Evolutionary conservation across 2,797 vertebrate species (phyloP).

Genomic region (Zonotrichia albicollis): DNA sequence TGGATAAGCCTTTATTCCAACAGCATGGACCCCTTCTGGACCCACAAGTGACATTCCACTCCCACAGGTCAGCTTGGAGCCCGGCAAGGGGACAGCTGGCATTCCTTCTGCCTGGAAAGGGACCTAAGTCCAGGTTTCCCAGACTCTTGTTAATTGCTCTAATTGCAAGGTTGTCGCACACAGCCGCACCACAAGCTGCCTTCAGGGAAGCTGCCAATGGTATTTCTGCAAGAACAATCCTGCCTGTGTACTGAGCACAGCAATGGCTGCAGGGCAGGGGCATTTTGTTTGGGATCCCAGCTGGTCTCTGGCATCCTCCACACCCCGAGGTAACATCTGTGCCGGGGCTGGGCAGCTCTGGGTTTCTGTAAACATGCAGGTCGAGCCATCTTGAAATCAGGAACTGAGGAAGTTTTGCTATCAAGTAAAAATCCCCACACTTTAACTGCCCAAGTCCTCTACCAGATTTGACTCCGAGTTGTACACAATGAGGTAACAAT

Average conservation of each 20-base stretch:
- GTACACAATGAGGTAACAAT: not conserved
- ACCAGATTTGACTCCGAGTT: not conserved
- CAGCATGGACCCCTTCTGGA: accelerated
- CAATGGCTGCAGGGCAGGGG: not conserved
- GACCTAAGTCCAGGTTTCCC: not conserved
- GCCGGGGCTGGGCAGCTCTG: not conserved
- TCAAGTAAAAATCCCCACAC: not conserved
- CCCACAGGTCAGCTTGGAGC: not conserved
- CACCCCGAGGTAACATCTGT: accelerated
- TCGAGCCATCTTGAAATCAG: not conserved
- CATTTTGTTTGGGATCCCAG: not conserved
- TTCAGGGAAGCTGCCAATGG: not conserved
- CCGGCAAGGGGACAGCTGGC: not conserved
- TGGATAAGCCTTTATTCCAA: not conserved
- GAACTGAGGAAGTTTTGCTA: not conserved
- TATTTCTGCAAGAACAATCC: not conserved
- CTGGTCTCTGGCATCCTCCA: not conserved
- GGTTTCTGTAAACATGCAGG: not conserved
- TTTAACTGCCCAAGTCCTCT: not conserved
- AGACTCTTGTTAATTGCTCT: not conserved
- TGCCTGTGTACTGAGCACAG: not conserved
- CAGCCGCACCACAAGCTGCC: not conserved
- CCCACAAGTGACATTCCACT: not conserved
- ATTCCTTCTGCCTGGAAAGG: not conserved
- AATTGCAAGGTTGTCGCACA: not conserved